Conservation (phyloP, 2,888 invertebrate genomes). For the Aleiodes testaceus region DNA sequence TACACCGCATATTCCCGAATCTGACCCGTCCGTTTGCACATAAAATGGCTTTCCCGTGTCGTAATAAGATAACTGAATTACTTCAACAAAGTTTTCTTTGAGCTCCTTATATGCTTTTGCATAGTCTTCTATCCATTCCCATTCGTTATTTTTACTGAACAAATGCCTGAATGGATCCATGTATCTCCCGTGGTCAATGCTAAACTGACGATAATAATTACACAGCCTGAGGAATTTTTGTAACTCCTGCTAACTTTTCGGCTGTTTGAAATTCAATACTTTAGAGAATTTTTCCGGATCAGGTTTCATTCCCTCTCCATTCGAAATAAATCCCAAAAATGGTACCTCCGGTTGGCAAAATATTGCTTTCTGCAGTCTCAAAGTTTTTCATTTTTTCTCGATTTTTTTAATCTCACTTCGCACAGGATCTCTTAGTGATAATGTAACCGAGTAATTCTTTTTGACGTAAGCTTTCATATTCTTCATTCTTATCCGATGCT, state of each 20-base stretch:
- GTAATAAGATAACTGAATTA: constrained; percentile 43
- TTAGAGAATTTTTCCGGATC: constrained; percentile 48
- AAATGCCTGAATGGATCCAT: constrained; percentile 44
- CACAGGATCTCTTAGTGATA: no score
- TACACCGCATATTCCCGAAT: constrained; percentile 49
- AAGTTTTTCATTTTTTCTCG: no score
- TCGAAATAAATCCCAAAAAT: constrained; percentile 43
- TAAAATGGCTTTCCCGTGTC: constrained; percentile 27
- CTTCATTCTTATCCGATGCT: no score
- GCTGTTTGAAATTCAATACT: constrained; percentile 53
- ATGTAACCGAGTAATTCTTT: no score
- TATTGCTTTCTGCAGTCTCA: constrained; percentile 50
- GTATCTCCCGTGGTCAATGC: constrained; percentile 35
- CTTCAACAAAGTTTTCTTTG: constrained; percentile 46
- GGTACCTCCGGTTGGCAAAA: constrained; percentile 49
- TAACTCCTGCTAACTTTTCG: constrained; percentile 54
- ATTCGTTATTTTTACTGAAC: constrained; percentile 33
- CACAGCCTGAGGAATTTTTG: constrained; percentile 50
- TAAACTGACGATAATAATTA: constrained; percentile 27
- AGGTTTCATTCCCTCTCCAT: constrained; percentile 36
- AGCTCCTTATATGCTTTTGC: constrained; percentile 3
- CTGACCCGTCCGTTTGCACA: constrained; percentile 49
- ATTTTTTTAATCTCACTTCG: no score
- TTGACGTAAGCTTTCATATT: no score
- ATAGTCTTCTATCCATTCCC: constrained; percentile 44